Evolutionary conservation across 2,797 vertebrate genomes (phyloP), one percentile per base, ranked within the genome.

Genomic region (Artibeus lituratus): DNA sequence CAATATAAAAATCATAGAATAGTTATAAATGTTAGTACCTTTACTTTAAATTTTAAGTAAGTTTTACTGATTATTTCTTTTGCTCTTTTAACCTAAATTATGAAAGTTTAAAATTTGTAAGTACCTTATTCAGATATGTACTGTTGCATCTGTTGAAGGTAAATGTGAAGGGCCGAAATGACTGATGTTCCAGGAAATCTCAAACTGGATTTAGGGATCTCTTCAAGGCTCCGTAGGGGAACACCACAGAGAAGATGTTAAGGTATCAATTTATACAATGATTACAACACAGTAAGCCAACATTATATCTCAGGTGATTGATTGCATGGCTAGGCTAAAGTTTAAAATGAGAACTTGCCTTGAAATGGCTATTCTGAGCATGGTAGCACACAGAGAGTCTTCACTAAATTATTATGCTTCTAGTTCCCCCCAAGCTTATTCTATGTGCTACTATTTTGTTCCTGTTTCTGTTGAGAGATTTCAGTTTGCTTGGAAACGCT

Each of bases 21-120:
- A 84, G 39, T 85, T 92, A 80, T 57, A 92, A 77, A 89, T 92
- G 53, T 93, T 86, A 94, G 65, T 65, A 82, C 7, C 37, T 92
- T 90, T 92, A 93, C 19, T 90, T 91, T 91, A 26, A 88, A 91
- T 90, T 91, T 91, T 32, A 88, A 91, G 39, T 93, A 88, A 19
- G 90, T 96, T 92, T 91, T 95, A 59, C 39, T 84, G 26, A 77
- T 94, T 77, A 76, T 57, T 87, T 89, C 44, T 77, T 87, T 87
- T 69, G 18, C 26, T 73, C 10, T 85, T 88, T 93, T 89, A 91
- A 82, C 59, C 78, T 95, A 94, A 84, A 39, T 91, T 90, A 96
- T 80, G 96, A 95, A 97, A 96, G 76, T 82, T 93, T 96, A 94
- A 81, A 94, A 84, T 94, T 90, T 90, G 2, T 95, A 88, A 94